Evolutionary conservation across 2,113 vertebrate species (phyloP), one percentile per base, ranked within the genome.

Genomic region (Labeo catla): DNA sequence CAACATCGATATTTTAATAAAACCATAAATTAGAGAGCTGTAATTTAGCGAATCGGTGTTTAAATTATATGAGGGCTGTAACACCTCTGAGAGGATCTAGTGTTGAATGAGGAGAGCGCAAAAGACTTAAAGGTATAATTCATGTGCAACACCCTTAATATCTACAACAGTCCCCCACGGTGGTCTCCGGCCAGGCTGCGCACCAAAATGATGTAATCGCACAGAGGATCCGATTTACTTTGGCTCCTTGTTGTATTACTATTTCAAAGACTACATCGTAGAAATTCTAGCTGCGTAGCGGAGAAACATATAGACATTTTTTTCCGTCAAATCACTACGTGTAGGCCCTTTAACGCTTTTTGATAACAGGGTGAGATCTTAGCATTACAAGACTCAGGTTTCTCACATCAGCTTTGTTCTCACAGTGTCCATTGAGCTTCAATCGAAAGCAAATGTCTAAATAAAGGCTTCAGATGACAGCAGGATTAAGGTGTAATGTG

Each of bases 91-190:
- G 90, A 90, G 89, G 91, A 92, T 92, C 91, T 87, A 86, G 39
- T 88, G 89, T 87, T 91, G 91, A 93, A 21, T 91, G 91, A 92
- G 93, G 91, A 89, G 78, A 89, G 90, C 85, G 91, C 85, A 88
- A 82, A 89, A 85, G 59, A 61, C 82, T 66, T 43, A 23, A 23
- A n/a, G 61, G 87, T 85, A 78, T 83, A 81, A 81, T 65, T 65
- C 3, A 45, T n/a, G 54, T 68, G 78, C 84, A 65, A 45, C n/a
- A 21, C 66, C 84, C 74, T 73, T 50, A 73, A 70, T 90, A 83
- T 83, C 72, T 86, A 45, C 47, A 80, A 79, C 73, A 61, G 78
- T 70, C 54, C 21, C 73, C 4, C 36, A 13, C 7, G 34, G 72
- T 39, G 36, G 39, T 87, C 87, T 77, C 68, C 50, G 61, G 70